Percentiles rank a stretch among this genome's conserved stretches.
These are phyloP conservation scores for Etheostoma nigrum DNA, from an alignment of 2,797 vertebrate species.

Conservation along the genomic window DNA sequence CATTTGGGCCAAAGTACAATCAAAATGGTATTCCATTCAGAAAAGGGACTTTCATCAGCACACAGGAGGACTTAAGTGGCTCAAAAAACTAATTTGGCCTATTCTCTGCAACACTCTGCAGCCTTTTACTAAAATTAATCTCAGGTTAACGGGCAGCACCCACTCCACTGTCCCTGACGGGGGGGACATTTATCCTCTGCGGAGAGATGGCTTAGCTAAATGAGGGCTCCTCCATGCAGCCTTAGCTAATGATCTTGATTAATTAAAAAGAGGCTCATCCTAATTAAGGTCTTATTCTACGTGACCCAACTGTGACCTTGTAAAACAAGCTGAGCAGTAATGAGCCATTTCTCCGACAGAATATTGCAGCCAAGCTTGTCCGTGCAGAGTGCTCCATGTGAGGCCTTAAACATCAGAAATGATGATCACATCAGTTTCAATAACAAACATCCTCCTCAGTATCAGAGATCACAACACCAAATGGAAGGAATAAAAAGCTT, in stretches of 20 bases:
- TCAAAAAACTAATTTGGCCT: constrained; percentile 74
- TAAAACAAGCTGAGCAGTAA: constrained; percentile 60
- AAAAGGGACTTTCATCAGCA: constrained; percentile 35
- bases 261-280: constrained; percentile 75
- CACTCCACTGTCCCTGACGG: constrained; percentile 60
- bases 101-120: constrained; percentile 39
- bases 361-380: constrained; percentile 30
- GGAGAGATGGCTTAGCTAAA: constrained; percentile 78
- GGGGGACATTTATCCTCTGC: constrained; percentile 70
- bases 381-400: constrained; percentile 18
- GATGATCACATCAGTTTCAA: constrained; percentile 30
- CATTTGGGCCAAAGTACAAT: neutral
- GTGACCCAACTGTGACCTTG: constrained; percentile 71
- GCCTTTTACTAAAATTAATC: constrained; percentile 72
- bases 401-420: constrained; percentile 20
- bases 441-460: constrained; percentile 21
- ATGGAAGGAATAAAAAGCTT: neutral
- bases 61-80: constrained; percentile 49
- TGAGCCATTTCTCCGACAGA: constrained; percentile 52
- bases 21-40: constrained; percentile 6
- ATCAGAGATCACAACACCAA: neutral
- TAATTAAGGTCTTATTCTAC: constrained; percentile 78
- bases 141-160: constrained; percentile 64
- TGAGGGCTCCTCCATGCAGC: constrained; percentile 59
- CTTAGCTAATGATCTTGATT: constrained; percentile 76